Percentiles rank a stretch among this genome's conserved stretches.
Conservation (phyloP, 2,113 vertebrate genomes). For the Trogon surrucura region DNA sequence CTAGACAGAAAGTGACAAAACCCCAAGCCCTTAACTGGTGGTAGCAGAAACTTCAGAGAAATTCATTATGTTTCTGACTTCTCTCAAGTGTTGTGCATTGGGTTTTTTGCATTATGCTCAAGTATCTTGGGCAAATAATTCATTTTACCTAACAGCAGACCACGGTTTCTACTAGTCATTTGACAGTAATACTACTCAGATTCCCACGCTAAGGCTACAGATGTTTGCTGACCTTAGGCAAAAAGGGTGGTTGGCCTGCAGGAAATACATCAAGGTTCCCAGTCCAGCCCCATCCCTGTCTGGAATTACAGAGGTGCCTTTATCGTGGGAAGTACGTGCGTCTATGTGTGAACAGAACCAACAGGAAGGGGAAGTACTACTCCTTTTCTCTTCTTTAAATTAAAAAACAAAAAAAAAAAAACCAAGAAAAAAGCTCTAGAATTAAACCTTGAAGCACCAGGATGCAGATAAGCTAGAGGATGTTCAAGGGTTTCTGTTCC, state of each 20-base stretch:
- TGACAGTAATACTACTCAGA: neutral
- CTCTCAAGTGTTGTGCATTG: neutral
- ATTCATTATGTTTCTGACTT: neutral
- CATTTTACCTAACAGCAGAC: neutral
- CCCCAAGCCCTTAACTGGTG: neutral
- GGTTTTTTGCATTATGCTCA: neutral
- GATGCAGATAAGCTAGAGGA: neutral
- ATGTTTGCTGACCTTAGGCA: slow-evolving; percentile 75
- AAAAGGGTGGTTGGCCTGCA: slow-evolving; percentile 19
- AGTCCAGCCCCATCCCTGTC: slow-evolving; percentile 16
- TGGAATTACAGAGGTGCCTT: neutral
- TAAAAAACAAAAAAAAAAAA: neutral
- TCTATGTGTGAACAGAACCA: neutral
- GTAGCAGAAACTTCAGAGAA: neutral
- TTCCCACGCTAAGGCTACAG: slow-evolving; percentile 70
- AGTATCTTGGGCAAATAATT: neutral
- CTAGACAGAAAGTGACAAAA: neutral
- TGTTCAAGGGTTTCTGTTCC: neutral
- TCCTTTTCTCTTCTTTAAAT: slow-evolving; percentile 25
- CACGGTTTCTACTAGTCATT: neutral
- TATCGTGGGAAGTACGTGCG: neutral
- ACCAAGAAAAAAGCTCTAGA: neutral
- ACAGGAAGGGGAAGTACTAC: slow-evolving; percentile 43
- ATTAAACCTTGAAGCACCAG: neutral
- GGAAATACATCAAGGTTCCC: slow-evolving; percentile 47